These are phyloP conservation scores for Caenorhabditis afra DNA, from an alignment of 2,888 invertebrate species.

Conservation along the genomic window DNA sequence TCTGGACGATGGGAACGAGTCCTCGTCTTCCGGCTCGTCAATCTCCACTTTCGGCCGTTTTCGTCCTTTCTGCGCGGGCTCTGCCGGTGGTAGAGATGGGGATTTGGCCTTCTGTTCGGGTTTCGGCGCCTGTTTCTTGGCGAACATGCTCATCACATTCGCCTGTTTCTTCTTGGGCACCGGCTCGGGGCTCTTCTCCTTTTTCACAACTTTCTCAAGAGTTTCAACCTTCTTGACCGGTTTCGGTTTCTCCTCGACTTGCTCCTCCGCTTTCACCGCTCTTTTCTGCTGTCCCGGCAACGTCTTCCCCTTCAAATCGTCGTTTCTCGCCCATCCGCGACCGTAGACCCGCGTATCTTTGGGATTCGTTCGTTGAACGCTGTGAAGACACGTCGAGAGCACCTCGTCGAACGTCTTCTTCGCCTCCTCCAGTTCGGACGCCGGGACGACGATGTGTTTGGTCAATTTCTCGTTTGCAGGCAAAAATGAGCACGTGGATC, in stretches of 20 bases:
- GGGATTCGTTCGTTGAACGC: slow-evolving; percentile 57
- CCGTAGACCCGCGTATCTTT: slow-evolving; percentile 55
- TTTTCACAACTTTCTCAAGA: slow-evolving; percentile 1
- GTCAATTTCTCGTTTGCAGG: slow-evolving; percentile 16
- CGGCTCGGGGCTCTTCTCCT: slow-evolving; percentile 28
- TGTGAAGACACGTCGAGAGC: slow-evolving; percentile 41
- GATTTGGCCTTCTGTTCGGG: slow-evolving; percentile 1
- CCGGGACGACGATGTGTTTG: slow-evolving; percentile 45
- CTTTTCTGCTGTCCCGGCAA: slow-evolving; percentile 15
- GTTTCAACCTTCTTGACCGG: too few relatives aligned
- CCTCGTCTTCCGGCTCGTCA: slow-evolving; percentile 30
- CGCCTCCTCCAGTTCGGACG: slow-evolving; percentile 19
- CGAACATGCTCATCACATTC: slow-evolving; percentile 33
- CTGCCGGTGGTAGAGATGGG: slow-evolving; percentile 20
- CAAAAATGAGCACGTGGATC: slow-evolving; percentile 12
- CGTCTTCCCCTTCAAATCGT: slow-evolving; percentile 33
- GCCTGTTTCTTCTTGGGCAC: slow-evolving; percentile 36
- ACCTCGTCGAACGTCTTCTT: slow-evolving; percentile 29
- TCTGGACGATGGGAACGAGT: too few relatives aligned
- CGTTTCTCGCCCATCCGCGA: slow-evolving; percentile 45
- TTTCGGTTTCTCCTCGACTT: background rate
- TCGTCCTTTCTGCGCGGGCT: slow-evolving; percentile 15
- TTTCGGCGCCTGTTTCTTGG: background rate
- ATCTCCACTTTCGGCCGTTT: slow-evolving; percentile 54
- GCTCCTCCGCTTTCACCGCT: background rate